Evolutionary conservation across 2,888 invertebrate genomes (phyloP).

Genomic region (Myopa tessellatipennis): DNA sequence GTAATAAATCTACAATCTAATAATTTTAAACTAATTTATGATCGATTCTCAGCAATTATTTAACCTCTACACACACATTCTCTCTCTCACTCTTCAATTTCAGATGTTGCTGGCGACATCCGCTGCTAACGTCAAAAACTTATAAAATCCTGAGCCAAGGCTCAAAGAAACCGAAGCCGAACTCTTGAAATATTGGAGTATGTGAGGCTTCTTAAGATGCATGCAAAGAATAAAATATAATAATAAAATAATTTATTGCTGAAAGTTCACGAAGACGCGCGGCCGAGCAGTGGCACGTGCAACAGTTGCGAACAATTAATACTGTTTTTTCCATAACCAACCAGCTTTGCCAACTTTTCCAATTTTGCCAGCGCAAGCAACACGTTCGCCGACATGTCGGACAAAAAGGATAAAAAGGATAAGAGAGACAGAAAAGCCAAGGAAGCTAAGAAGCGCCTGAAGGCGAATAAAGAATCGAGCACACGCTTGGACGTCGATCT

Average conservation of each 20-base stretch:
- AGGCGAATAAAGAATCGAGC: conserved; percentile 62
- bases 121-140: no score
- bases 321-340: not conserved
- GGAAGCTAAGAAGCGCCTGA: conserved; percentile 56
- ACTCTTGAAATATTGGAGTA: no score
- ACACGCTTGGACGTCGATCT: conserved; percentile 64
- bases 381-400: conserved; percentile 31
- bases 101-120: no score
- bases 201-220: no score
- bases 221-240: no score
- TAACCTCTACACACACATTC: not conserved
- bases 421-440: conserved; percentile 54
- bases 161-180: no score
- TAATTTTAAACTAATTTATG: no score
- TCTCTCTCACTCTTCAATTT: not conserved
- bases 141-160: no score
- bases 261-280: not conserved
- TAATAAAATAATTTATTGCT: no score
- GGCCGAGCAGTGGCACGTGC: not conserved
- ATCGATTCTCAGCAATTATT: no score
- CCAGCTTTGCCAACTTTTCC: conserved; percentile 4
- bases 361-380: not conserved
- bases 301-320: conserved; percentile 32
- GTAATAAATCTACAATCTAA: no score
- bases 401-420: conserved; percentile 47